A percentile compares a stretch with the other conserved stretches of the same genome.
Conservation (phyloP, 2,888 invertebrate genomes). For the Sympetrum striolatum region DNA sequence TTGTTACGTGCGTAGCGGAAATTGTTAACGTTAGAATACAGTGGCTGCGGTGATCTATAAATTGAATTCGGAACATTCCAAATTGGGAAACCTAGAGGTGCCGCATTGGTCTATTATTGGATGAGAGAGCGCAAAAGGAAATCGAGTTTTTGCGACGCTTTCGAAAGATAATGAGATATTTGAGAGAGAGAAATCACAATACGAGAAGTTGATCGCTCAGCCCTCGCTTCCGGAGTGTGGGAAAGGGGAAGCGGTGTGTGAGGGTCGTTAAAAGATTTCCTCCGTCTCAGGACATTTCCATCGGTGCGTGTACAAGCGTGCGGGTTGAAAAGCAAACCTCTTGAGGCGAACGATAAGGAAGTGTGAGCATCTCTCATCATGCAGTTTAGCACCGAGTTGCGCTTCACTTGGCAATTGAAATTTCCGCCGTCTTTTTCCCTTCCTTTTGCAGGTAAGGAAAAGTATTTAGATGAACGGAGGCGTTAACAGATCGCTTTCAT, state of each 20-base stretch:
- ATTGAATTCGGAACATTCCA: too few species aligned
- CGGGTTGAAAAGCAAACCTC: background rate
- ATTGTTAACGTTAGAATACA: background rate
- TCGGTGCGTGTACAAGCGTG: background rate
- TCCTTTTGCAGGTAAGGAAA: background rate
- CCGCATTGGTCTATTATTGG: too few species aligned
- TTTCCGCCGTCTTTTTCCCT: background rate
- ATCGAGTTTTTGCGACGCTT: too few species aligned
- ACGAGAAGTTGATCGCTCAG: background rate
- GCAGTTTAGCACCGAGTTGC: background rate
- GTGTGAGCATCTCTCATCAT: constrained; percentile 13
- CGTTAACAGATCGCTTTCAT: background rate
- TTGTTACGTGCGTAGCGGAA: too few species aligned
- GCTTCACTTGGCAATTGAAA: background rate
- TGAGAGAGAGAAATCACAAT: background rate
- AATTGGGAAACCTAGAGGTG: too few species aligned
- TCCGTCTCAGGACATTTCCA: background rate
- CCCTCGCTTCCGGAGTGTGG: background rate
- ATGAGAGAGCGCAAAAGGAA: too few species aligned
- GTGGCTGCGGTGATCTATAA: background rate
- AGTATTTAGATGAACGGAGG: background rate
- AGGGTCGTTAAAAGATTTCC: background rate
- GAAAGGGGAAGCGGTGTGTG: background rate
- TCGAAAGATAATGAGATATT: background rate
- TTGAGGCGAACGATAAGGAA: background rate